A percentile compares a stretch with the other conserved stretches of the same genome.
Conservation (phyloP, 2,113 vertebrate species). For the Brevimyrus niger region DNA sequence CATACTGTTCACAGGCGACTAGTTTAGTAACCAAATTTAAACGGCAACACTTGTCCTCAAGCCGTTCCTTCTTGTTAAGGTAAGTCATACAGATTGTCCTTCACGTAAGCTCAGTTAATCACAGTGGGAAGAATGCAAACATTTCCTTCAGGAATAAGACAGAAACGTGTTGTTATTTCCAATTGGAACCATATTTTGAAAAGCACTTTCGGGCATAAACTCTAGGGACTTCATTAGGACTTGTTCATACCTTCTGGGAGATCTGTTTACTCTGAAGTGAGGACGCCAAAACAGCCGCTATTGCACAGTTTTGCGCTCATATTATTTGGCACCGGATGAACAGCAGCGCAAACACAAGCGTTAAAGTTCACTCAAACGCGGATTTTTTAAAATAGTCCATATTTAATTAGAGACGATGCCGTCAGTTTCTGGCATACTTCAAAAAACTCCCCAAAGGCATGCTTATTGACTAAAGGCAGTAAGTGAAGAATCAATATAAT, state of each 20-base stretch:
- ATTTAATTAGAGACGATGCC: neutral
- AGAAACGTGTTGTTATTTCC: neutral
- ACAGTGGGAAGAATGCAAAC: neutral
- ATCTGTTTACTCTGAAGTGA: conserved; percentile 21
- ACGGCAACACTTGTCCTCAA: neutral
- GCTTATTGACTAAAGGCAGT: neutral
- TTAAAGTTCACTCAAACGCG: neutral
- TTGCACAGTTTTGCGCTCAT: neutral
- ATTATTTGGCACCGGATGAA: neutral
- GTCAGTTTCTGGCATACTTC: neutral
- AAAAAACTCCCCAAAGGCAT: neutral
- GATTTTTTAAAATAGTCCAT: neutral
- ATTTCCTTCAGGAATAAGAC: neutral
- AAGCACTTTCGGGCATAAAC: neutral
- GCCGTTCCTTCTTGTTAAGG: neutral
- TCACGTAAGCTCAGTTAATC: neutral
- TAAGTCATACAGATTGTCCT: neutral
- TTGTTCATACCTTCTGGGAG: neutral
- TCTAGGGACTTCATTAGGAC: fast-evolving
- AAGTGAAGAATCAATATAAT: neutral
- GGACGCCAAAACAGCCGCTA: neutral
- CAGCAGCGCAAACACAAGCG: neutral
- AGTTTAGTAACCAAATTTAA: neutral
- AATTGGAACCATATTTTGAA: neutral
- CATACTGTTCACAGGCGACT: neutral